These are phyloP conservation scores for Nemotelus pantherinus DNA, from an alignment of 2,888 invertebrate genomes.

Conservation along the genomic window DNA sequence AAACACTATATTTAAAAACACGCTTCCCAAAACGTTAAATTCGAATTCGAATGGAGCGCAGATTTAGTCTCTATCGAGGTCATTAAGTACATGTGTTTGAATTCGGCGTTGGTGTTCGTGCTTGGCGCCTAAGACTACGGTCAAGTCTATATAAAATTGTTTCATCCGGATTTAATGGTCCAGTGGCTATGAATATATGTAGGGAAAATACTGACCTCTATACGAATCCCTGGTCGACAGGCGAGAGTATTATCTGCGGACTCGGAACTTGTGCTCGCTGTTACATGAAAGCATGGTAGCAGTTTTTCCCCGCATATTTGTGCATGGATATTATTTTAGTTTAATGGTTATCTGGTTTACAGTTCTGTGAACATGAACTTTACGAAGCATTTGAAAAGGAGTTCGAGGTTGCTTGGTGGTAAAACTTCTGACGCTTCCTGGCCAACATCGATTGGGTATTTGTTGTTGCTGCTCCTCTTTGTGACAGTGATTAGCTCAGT, in stretches of 20 bases:
- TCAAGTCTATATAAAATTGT: conserved; percentile 47
- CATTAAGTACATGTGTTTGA: not conserved
- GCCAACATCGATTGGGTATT: no score
- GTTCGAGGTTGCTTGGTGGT: no score
- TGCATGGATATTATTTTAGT: conserved; percentile 30
- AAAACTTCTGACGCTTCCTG: no score
- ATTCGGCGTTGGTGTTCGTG: conserved; percentile 10
- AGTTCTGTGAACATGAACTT: conserved; percentile 16
- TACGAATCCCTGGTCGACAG: conserved; percentile 2
- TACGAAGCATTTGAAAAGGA: no score
- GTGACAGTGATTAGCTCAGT: no score
- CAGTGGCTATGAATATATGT: conserved; percentile 43
- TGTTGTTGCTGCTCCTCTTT: no score
- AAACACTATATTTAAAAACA: no score
- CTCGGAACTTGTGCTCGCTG: not conserved
- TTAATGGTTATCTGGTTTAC: conserved; percentile 21
- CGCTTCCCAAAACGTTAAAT: no score
- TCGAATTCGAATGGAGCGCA: no score
- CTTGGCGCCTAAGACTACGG: not conserved
- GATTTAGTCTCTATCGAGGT: no score
- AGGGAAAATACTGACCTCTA: conserved; percentile 8
- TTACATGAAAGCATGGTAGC: not conserved
- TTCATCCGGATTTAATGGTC: conserved; percentile 49
- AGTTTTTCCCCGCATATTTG: conserved; percentile 10
- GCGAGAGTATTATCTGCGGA: not conserved